A percentile compares a stretch with the other conserved stretches of the same genome.
Evolutionary conservation across 2,113 vertebrate genomes (phyloP).

Genomic region (Pelusios castaneus): DNA sequence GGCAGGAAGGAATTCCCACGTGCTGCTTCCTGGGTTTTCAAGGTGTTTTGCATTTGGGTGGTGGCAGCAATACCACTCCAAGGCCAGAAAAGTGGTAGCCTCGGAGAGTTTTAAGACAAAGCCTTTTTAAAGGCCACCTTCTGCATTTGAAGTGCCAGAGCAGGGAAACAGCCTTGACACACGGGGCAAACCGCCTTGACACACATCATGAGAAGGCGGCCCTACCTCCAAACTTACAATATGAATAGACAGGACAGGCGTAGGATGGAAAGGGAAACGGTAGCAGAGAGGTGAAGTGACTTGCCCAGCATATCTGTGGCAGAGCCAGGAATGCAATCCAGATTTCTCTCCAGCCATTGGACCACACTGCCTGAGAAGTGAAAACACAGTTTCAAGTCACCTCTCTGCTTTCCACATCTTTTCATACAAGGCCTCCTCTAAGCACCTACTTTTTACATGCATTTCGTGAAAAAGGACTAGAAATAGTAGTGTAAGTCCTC

Average conservation of each 20-base stretch:
- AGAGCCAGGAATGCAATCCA: neutral
- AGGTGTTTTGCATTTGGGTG: too few species aligned
- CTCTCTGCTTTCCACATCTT: neutral
- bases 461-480: neutral
- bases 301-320: neutral
- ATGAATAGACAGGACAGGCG: neutral
- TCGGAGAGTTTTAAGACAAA: too few species aligned
- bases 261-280: neutral
- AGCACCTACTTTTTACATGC: neutral
- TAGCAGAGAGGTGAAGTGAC: neutral
- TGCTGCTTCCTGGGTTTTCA: too few species aligned
- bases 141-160: too few species aligned
- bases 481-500: neutral
- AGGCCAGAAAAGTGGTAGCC: too few species aligned
- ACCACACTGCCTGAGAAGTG: neutral
- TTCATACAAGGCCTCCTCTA: neutral
- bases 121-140: too few species aligned
- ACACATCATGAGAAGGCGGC: neutral
- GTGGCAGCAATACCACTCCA: too few species aligned
- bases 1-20: too few species aligned
- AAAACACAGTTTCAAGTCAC: neutral
- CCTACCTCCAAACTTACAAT: neutral
- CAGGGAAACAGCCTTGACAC: too few species aligned
- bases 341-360: neutral
- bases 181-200: too few species aligned